These are phyloP conservation scores for Magallana angulata DNA, from an alignment of 1,140 invertebrate species.

Conservation along the genomic window DNA sequence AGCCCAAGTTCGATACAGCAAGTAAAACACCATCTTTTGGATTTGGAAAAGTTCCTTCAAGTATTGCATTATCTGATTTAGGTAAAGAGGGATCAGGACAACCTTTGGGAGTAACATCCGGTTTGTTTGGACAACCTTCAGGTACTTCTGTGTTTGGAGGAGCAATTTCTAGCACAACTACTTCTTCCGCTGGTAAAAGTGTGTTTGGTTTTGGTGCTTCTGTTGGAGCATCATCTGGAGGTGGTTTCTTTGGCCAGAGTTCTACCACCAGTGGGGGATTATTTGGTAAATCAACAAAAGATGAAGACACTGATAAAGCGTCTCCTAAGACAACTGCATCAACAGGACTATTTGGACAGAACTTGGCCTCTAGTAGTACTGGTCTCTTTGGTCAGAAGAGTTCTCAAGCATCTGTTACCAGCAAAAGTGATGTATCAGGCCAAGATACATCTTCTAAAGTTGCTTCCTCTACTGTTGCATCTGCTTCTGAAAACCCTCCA, in stretches of 20 bases:
- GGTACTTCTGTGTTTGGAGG: not conserved
- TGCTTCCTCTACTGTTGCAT: not conserved
- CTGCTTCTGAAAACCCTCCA: not conserved
- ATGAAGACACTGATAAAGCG: not conserved
- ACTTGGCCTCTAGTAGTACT: not conserved
- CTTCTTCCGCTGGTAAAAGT: not conserved
- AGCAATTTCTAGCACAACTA: not conserved
- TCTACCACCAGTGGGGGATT: conserved; percentile 10
- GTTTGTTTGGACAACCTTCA: not conserved
- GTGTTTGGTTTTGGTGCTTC: conserved; percentile 19
- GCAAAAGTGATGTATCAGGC: not conserved
- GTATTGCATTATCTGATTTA: not conserved
- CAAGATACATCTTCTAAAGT: not conserved
- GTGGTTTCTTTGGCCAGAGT: conserved; percentile 31
- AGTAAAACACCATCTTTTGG: conserved; percentile 34
- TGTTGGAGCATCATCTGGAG: not conserved
- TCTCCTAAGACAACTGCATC: not conserved
- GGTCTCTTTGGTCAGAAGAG: not conserved
- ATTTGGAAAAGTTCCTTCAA: not conserved
- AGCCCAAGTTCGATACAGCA: not conserved
- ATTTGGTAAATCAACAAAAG: conserved; percentile 14
- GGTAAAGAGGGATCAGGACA: conserved; percentile 2
- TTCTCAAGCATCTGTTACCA: not conserved
- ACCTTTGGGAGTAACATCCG: not conserved
- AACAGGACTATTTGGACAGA: conserved; percentile 52